Evolutionary conservation across 2,888 invertebrate species (phyloP), one percentile per base, ranked within the genome.

Genomic region (Plagodis dolabraria): DNA sequence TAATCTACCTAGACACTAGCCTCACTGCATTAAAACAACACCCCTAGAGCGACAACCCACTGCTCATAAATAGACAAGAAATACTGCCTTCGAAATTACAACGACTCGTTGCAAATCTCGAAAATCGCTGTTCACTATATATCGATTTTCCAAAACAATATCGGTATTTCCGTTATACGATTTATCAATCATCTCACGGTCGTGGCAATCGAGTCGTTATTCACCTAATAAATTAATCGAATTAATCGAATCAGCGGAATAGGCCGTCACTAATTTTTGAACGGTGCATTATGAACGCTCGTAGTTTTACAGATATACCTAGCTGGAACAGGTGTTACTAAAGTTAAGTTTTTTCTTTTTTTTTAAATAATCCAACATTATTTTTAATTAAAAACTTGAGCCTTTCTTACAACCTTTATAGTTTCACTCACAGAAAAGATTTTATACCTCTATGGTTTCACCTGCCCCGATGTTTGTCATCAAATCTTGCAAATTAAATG

Each of bases 141-240:
- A 53, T 43, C 58, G 54, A 65, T 53, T 71, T 67, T 68, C 63
- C 22, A 38, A 48, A 53, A 53, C 57, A 45, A 47, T 60, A 55
- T 54, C 60, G 53, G 49, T 35, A 71, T 71, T 74, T 76, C 86
- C 86, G 89, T 84, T 86, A 85, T 71, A 72, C 77, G 76, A 83
- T 82, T 56, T 77, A 78, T 76, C 77, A 76, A 80, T 83, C 76
- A 79, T 72, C 68, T 67, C 85, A 86, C 86, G 86, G 82, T 80
- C 85, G 64, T 38, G 62, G 84, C 85, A 82, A 83, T 83, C 72
- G 74, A 83, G 80, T 80, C 78, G 88, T 91, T 91, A 87, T 82
- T 85, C 87, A 87, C 88, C 87, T 87, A 84, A 86, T 91, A 89
- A 90, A 92, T 91, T 86, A 87, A 89, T 90, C 84, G 87, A 90